Evolutionary conservation across 2,888 invertebrate species (phyloP), one percentile per base, ranked within the genome.

Genomic region (Formica aserva): DNA sequence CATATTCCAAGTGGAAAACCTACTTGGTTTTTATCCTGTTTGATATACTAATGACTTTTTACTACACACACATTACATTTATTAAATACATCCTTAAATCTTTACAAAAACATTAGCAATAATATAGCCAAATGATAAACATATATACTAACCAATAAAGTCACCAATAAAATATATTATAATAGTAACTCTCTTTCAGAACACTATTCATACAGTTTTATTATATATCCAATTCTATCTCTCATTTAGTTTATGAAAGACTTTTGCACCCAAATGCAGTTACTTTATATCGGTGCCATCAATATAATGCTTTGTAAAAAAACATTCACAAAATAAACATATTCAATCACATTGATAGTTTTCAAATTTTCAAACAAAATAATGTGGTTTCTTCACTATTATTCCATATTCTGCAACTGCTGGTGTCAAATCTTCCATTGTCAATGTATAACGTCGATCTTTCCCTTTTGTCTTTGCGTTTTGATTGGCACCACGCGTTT

Each of bases 401-500:
- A 99, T 98, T 52, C 99, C 99, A 94, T 99, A 99, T 94, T 99
- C 99, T 26, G 97, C 97, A 22, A 99, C 96, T 0, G 99, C 99
- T 1, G 99, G 98, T 3, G 98, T 97, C 66, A 99, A 95, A 95
- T 99, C 99, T 91, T 99, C 99, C 97, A 99, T 98, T 0, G 99
- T 98, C 93, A 99, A 96, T 0, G 98, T 98, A 92, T 98, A 98
- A 90, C 98, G 96, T 88, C 97, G 96, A 92, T 97, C 97, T 91
- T 97, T 97, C 71, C 94, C 94, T 87, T 94, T 95, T n/a, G 93
- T 92, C 86, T 94, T 94, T 35, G 94, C 92, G 18, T 93, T 94
- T 69, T 94, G 95, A 90, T 94, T 94, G 2, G 94, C 93, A 22
- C 94, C 93, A 32, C 98, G 96, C 95, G 99, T 98, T 94, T 99